Evolutionary conservation across 2,888 invertebrate species (phyloP).

Genomic region (Pomacea canaliculata): DNA sequence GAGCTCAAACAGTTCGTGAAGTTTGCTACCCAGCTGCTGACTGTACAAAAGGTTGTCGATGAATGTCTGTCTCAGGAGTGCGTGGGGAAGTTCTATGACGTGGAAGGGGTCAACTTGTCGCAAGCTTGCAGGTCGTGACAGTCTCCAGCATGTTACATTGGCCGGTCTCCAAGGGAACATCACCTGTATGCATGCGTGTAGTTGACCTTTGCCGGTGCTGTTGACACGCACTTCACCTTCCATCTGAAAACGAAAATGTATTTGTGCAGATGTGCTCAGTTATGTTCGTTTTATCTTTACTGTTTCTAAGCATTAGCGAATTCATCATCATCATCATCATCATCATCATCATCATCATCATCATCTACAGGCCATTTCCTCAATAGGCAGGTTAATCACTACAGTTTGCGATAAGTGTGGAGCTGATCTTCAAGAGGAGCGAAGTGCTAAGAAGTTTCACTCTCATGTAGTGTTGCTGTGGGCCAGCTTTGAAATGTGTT

Average conservation of each 20-base stretch:
- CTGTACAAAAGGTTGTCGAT: not conserved
- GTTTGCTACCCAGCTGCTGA: constrained; percentile 7
- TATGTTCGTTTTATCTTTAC: too few relatives aligned
- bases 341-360: too few relatives aligned
- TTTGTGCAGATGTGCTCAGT: too few relatives aligned
- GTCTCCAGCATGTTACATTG: not conserved
- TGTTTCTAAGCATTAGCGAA: too few relatives aligned
- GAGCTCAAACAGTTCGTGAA: constrained; percentile 14
- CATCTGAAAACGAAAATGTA: not conserved
- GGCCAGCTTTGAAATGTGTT: too few relatives aligned
- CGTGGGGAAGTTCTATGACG: constrained; percentile 11
- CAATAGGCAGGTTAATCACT: too few relatives aligned
- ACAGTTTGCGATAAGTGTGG: too few relatives aligned
- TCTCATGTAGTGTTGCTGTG: too few relatives aligned
- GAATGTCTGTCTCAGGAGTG: not conserved
- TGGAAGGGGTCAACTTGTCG: not conserved
- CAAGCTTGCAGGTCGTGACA: not conserved
- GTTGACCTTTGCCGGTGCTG: not conserved
- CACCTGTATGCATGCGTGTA: not conserved
- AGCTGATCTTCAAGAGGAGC: too few relatives aligned
- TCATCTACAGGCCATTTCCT: too few relatives aligned
- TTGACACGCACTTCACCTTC: not conserved
- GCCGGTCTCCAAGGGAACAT: constrained; percentile 5
- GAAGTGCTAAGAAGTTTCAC: too few relatives aligned
- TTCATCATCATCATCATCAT: too few relatives aligned